Conservation (phyloP, 2,888 invertebrate genomes). For the Caenorhabditis afra region DNA sequence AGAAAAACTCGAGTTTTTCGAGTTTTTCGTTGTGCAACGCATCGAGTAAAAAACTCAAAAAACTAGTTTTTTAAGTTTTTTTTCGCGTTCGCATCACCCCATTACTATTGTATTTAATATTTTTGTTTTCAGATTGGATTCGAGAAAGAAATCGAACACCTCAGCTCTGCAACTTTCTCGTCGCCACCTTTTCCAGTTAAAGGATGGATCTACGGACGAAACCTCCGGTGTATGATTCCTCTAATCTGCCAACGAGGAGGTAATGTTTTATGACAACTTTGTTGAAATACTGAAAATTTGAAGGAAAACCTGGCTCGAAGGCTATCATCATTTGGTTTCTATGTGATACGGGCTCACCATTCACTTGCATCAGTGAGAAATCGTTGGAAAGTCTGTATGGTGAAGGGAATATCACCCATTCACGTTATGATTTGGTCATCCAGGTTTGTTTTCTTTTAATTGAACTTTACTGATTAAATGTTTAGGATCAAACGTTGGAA, state of each 20-base stretch:
- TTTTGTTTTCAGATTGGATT: slow-evolving; percentile 48
- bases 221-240: slow-evolving; percentile 61
- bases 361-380: slow-evolving; percentile 60
- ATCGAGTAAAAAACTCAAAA: too few relatives aligned
- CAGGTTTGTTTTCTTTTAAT: slow-evolving; percentile 61
- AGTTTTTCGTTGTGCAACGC: too few relatives aligned
- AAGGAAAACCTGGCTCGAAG: slow-evolving; percentile 46
- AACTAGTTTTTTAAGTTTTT: too few relatives aligned
- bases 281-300: slow-evolving; percentile 19
- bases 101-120: slow-evolving; percentile 39
- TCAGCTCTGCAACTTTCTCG: slow-evolving; percentile 45
- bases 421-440: slow-evolving; percentile 33
- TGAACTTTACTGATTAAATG: slow-evolving; percentile 12
- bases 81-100: too few relatives aligned
- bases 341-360: slow-evolving; percentile 47
- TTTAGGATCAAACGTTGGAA: slow-evolving; percentile 59
- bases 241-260: slow-evolving; percentile 40
- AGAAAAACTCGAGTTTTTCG: too few relatives aligned
- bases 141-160: slow-evolving; percentile 50
- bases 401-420: slow-evolving; percentile 39
- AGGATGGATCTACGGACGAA: neutral
- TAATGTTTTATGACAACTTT: neutral
- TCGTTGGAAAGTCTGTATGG: slow-evolving; percentile 53
- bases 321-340: slow-evolving; percentile 55
- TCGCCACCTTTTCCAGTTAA: slow-evolving; percentile 60